phyloP scores from a whole-genome alignment of 1,140 invertebrate species.

The Macrocentrus cingulum region DNA sequence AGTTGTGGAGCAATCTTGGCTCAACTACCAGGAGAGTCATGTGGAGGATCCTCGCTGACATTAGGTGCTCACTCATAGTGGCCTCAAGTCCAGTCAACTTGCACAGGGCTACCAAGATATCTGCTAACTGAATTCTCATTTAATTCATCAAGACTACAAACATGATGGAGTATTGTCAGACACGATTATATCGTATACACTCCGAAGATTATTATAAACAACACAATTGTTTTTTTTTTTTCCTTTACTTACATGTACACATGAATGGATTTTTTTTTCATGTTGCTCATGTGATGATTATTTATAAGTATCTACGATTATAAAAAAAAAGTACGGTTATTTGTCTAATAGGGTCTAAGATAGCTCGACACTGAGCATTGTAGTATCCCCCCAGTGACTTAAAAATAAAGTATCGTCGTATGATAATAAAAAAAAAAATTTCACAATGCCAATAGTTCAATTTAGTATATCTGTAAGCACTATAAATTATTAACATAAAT shows the following conservation, averaged over 20 bases:
- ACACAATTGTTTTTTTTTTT: slow-evolving; percentile 8
- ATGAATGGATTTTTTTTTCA: neutral
- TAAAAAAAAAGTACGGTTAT: slow-evolving; percentile 14
- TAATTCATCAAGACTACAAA: neutral
- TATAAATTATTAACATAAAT: too few species aligned
- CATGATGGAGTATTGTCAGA: neutral
- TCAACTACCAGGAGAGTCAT: slow-evolving; percentile 59
- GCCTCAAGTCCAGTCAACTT: neutral
- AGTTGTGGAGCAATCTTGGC: slow-evolving; percentile 70
- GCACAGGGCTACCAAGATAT: neutral
- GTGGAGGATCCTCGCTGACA: slow-evolving; percentile 55
- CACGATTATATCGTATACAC: neutral
- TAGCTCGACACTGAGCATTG: slow-evolving; percentile 14
- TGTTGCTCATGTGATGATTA: slow-evolving; percentile 36
- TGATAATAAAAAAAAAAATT: neutral
- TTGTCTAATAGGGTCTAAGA: slow-evolving; percentile 23
- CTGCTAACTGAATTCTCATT: slow-evolving; percentile 2
- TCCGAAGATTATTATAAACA: neutral
- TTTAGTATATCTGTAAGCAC: neutral
- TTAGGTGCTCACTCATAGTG: slow-evolving; percentile 33
- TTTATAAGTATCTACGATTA: slow-evolving; percentile 30
- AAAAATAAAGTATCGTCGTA: slow-evolving; percentile 25
- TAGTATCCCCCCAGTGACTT: slow-evolving; percentile 27
- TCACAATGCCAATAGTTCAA: neutral
- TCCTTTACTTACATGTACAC: neutral